Conservation (phyloP, 2,888 invertebrate genomes). For the Harpalus rufipes region DNA sequence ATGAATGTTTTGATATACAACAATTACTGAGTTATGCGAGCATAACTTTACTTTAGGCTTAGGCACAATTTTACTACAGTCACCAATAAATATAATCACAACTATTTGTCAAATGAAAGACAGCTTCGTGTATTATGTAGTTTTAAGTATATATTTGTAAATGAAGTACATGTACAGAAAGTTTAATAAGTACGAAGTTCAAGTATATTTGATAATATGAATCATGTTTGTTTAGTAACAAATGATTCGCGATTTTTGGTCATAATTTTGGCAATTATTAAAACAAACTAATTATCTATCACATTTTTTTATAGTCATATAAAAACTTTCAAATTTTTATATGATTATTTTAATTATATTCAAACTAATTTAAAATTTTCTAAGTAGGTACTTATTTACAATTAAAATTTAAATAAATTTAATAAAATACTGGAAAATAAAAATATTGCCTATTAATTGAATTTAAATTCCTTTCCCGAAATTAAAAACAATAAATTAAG, state of each 20-base stretch:
- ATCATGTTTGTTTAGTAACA: slow-evolving; percentile 8
- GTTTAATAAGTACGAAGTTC: slow-evolving; percentile 46
- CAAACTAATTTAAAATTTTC: slow-evolving; percentile 33
- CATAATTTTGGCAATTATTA: slow-evolving; percentile 30
- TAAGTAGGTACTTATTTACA: slow-evolving; percentile 25
- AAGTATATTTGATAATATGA: slow-evolving; percentile 30
- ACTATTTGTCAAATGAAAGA: slow-evolving; percentile 14
- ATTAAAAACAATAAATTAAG: slow-evolving; percentile 34
- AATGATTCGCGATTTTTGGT: background rate
- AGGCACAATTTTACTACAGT: slow-evolving; percentile 62
- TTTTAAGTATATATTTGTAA: slow-evolving; percentile 18
- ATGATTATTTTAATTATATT: slow-evolving; percentile 22
- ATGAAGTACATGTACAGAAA: slow-evolving; percentile 4
- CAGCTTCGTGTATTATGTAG: background rate
- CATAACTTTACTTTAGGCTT: slow-evolving; percentile 38
- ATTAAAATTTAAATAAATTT: slow-evolving; percentile 18
- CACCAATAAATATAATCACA: slow-evolving; percentile 44
- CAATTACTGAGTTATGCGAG: slow-evolving; percentile 49
- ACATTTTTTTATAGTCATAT: slow-evolving; percentile 23
- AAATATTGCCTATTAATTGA: slow-evolving; percentile 10
- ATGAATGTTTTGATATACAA: slow-evolving; percentile 49
- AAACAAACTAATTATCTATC: slow-evolving; percentile 44
- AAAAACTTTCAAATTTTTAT: background rate
- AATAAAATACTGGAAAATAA: slow-evolving; percentile 29
- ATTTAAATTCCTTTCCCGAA: slow-evolving; percentile 39